Base-by-base conservation (phyloP, 2,888 invertebrate species). In the Mystacides longicornis region DNA sequence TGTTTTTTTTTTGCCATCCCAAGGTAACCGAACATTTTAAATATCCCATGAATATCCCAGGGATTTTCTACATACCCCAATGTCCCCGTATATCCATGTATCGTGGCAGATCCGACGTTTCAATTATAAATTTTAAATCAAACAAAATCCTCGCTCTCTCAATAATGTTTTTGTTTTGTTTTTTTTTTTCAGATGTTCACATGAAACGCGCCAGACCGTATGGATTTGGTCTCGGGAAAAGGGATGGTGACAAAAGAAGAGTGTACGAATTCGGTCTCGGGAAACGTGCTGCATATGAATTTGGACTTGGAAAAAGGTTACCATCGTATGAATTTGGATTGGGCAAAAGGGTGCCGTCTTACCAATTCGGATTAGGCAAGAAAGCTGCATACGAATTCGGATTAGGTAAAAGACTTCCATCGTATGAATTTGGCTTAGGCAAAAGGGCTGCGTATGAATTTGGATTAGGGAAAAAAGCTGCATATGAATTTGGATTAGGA, bases 151-250 rank as follows among this genome's bases (percentile, higher is more conserved):
- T n/a, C n/a, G n/a, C n/a, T n/a, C n/a, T n/a, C n/a, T n/a, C n/a
- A n/a, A n/a, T n/a, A n/a, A n/a, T n/a, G n/a, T n/a, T n/a, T n/a
- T n/a, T n/a, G n/a, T n/a, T n/a, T n/a, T 49, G 18, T 31, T 50
- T 16, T 31, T 23, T 54, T 23, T 49, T 63, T 57, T 23, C 68
- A 77, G 77, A 64, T 27, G 72, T 70, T 55, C 72, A 73, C 62
- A 64, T 66, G 42, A 82, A 86, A 68, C 78, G 85, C 54, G 77
- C 79, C 23, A 79, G 81, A 21, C 81, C 81, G 0, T 86, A 85
- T 70, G 81, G 82, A 22, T 86, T 86, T 64, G 86, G 86, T 0
- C 72, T 86, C n/a, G 86, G 86, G 1, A 81, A 86, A 63, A 77
- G 55, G 18, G 51, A 54, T 16, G 57, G 51, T 22, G 53, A 54